Evolutionary conservation across 1,140 invertebrate species (phyloP).

Genomic region (Diachasmimorpha longicaudata): DNA sequence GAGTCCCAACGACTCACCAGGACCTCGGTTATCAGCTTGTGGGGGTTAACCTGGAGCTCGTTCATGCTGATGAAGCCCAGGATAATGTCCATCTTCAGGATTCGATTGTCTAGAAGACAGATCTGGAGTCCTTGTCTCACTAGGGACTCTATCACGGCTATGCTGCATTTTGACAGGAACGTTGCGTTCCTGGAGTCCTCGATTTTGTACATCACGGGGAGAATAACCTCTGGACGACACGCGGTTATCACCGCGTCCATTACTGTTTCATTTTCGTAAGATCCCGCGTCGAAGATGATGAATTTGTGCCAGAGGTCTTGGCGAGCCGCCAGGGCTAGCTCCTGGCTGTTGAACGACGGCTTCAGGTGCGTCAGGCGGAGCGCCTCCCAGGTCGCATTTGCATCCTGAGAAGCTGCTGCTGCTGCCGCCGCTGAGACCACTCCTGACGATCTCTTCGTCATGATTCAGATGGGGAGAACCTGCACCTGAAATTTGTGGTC

Average conservation of each 20-base stretch:
- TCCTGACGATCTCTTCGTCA: too few relatives aligned
- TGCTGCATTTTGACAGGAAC: constrained; percentile 48
- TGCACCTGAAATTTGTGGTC: too few relatives aligned
- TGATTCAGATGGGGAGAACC: too few relatives aligned
- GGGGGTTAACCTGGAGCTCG: constrained; percentile 46
- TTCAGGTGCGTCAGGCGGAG: constrained; percentile 46
- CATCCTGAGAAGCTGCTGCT: background rate
- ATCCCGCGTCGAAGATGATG: constrained; percentile 46
- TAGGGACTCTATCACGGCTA: constrained; percentile 43
- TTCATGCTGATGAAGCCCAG: constrained; percentile 45
- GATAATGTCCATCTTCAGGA: constrained; percentile 50
- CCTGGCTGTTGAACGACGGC: constrained; percentile 43
- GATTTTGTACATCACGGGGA: constrained; percentile 49
- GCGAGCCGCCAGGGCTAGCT: constrained; percentile 42
- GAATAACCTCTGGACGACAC: constrained; percentile 47
- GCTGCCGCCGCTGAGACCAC: too few relatives aligned
- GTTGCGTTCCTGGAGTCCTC: constrained; percentile 44
- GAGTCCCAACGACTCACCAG: constrained; percentile 43
- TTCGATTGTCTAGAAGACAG: constrained; percentile 34
- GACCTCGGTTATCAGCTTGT: constrained; percentile 40
- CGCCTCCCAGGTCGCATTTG: constrained; percentile 39
- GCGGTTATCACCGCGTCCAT: constrained; percentile 42
- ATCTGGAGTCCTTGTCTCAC: constrained; percentile 47
- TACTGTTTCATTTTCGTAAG: constrained; percentile 37
- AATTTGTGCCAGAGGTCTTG: constrained; percentile 59